Evolutionary conservation across 2,113 vertebrate genomes (phyloP), one percentile per base, ranked within the genome.

Genomic region (Cyanocitta stelleri): DNA sequence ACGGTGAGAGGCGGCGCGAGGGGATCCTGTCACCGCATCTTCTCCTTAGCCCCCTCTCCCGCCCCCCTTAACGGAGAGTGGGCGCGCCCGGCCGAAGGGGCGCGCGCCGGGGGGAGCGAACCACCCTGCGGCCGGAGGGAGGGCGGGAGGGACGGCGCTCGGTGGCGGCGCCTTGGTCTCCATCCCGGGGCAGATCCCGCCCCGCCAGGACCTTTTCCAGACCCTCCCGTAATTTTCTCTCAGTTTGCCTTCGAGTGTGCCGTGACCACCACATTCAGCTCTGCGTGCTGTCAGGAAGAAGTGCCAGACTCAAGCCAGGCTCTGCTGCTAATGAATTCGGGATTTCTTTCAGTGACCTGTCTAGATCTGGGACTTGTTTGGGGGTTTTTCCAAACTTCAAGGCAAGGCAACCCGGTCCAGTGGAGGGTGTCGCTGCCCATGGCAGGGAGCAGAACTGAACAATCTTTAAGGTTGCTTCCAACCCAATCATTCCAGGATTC

Each of bases 1-100:
- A 99, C 77, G 99, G 99, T 99, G 98, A 98, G 97, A 29, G 51
- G 68, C 52, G 59, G n/a, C 13, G 55, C 7, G 44, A 24, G 29
- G 44, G 35, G n/a, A 17, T 2, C 16, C n/a, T 2, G 59, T 41
- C 48, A 32, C 16, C 9, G 52, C 68, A 9, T 10, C 27, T 54
- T 66, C n/a, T 52, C 44, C 51, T 22, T 59, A 23, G 48, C 14
- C 6, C 22, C 7, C 33, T 30, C 12, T 27, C 8, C 13, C 29
- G 4, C 4, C 48, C 19, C 8, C 35, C 62, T 3, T 17, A 26
- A 5, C 33, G 35, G 51, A 19, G 51, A 35, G 37, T 56, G 77
- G 72, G 29, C 16, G 58, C 74, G 68, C 61, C 62, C 61, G 43
- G 35, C 35, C 17, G 22, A 16, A 19, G 46, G 72, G 72, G 29